Evolutionary conservation across 2,113 vertebrate genomes (phyloP).

Genomic region (Psilopsiagon aurifrons): DNA sequence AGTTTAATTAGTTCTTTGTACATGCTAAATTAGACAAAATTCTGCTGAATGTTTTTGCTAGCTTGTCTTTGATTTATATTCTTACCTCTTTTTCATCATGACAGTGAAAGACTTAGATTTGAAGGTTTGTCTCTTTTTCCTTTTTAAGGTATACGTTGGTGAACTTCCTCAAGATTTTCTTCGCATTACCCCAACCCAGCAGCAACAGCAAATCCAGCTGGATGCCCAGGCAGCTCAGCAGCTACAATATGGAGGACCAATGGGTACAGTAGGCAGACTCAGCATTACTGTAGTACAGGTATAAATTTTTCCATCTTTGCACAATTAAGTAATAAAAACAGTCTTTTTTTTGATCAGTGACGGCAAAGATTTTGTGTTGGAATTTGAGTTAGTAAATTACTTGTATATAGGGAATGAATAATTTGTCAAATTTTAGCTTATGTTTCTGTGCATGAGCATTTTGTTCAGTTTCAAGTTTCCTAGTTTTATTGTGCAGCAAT

Average conservation of each 20-base stretch:
- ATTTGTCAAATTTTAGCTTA: neutral
- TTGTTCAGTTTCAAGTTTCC: neutral
- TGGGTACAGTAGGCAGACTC: conserved; percentile 88
- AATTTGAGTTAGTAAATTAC: neutral
- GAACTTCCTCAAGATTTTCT: conserved; percentile 96
- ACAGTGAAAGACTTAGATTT: neutral
- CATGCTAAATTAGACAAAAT: neutral
- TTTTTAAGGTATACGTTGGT: conserved; percentile 88
- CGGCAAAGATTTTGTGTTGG: neutral
- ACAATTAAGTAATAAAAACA: neutral
- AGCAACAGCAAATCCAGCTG: conserved; percentile 93
- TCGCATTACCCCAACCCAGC: conserved; percentile 91
- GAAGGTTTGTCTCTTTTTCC: neutral
- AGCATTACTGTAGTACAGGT: conserved; percentile 99
- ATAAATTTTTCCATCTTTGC: neutral
- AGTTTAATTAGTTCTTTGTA: neutral
- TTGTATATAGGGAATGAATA: neutral
- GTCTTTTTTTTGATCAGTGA: neutral
- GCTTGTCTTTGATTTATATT: neutral
- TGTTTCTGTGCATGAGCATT: neutral
- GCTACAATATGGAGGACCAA: conserved; percentile 87
- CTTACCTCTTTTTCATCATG: neutral
- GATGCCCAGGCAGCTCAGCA: conserved; percentile 93
- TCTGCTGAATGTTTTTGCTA: neutral
- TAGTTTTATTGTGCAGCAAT: neutral